Evolutionary conservation across 2,888 invertebrate genomes (phyloP).

Genomic region (Steinernema scapterisci): DNA sequence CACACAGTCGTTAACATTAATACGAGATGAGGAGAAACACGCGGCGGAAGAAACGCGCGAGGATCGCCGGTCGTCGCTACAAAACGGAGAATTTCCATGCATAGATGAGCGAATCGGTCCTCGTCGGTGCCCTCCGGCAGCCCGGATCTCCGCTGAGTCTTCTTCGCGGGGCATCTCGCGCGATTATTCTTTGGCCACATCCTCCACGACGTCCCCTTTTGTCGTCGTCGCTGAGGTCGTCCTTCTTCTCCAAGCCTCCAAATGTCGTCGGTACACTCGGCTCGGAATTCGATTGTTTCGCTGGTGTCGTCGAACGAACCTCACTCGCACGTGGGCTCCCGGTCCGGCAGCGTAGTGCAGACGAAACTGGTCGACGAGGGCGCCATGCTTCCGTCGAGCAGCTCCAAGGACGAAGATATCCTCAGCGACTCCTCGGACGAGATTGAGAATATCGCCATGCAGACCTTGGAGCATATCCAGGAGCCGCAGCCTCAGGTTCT

Average conservation of each 20-base stretch:
- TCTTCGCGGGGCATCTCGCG: conserved; percentile 8
- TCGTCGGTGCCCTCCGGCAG: neutral
- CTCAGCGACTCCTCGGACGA: conserved; percentile 58
- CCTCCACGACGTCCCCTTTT: conserved; percentile 5
- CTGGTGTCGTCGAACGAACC: conserved; percentile 45
- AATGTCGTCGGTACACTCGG: conserved; percentile 39
- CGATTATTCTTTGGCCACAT: too few species aligned
- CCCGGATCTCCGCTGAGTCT: neutral
- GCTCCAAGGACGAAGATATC: conserved; percentile 57
- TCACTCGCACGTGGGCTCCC: conserved; percentile 33
- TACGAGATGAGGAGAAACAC: conserved; percentile 12
- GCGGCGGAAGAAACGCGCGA: neutral
- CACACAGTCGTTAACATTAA: conserved; percentile 19
- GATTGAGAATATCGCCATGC: conserved; percentile 57
- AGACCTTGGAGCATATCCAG: conserved; percentile 54
- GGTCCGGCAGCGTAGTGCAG: conserved; percentile 16
- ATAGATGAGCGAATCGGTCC: neutral
- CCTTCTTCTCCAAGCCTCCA: neutral
- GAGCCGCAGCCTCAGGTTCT: conserved; percentile 44
- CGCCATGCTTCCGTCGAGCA: conserved; percentile 56
- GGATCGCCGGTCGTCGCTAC: neutral
- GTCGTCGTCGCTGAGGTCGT: conserved; percentile 11
- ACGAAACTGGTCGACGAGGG: conserved; percentile 45
- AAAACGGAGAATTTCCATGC: conserved; percentile 27
- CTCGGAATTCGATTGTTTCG: conserved; percentile 58